Base-by-base conservation (phyloP, 2,113 vertebrate species). In the Silurus glanis region DNA sequence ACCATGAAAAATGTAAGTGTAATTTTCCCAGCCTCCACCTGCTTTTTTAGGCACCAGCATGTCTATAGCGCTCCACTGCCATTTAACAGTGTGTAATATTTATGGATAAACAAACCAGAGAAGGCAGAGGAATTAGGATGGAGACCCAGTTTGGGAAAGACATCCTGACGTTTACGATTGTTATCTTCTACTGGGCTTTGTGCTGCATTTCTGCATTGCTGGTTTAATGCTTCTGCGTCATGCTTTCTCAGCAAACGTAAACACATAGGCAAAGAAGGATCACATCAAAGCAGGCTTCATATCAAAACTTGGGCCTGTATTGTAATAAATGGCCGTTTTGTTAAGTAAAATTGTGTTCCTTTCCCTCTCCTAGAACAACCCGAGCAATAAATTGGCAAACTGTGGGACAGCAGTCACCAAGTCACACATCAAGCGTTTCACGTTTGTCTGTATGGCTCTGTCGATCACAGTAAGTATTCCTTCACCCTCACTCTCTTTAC, bases 341-440 rank as follows among this genome's bases (percentile, higher is more conserved):
- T 74, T 19, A 12, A 23, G 47, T 47, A n/a, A 1, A 10, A 75
- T 4, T 47, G 0, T 59, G 9, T 78, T 21, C 83, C n/a, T 83
- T 49, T 37, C n/a, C 81, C 58, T 92, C 16, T 91, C 86, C 88
- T 85, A 97, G 96, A 97, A 94, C 91, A 97, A 96, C 91, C 96
- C 97, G 83, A 97, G 96, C 94, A 97, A 96, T 92, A 97, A 97
- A 90, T 56, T 96, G 91, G 93, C 89, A 83, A 90, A 71, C 61
- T 92, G 92, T 0, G 89, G 85, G 12, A 94, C 92, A 90, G 92
- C 95, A 0, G 95, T 97, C 90, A 95, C 95, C 0, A 94, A 96
- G 0, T 93, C 95, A n/a, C 95, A 97, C 90, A 97, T 97, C 93
- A 97, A 96, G 92, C 97, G 95, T 90, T 97, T 97, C 95, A 97